phyloP scores from a whole-genome alignment of 2,888 invertebrate genomes.

The Chalcosyrphus nemorum region DNA sequence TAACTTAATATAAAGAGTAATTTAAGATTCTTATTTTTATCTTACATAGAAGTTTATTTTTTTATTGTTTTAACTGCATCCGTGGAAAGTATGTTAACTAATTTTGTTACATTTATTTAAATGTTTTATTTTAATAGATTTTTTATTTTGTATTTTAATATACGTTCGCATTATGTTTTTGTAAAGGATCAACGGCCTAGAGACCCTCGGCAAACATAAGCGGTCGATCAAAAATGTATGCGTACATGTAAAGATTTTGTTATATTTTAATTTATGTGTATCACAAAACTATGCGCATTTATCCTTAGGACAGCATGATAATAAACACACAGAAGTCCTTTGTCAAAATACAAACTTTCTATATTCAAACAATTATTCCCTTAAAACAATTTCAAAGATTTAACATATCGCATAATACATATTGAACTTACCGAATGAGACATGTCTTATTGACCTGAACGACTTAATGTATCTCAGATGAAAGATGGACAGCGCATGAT shows the following conservation, averaged over 20 bases:
- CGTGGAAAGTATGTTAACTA: neutral
- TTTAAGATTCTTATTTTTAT: constrained; percentile 10
- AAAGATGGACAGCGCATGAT: too few relatives aligned
- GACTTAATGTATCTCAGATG: too few relatives aligned
- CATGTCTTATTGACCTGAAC: too few relatives aligned
- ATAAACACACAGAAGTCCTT: neutral
- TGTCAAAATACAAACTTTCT: too few relatives aligned
- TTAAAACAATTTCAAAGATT: too few relatives aligned
- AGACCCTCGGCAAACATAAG: too few relatives aligned
- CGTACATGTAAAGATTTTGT: constrained; percentile 14
- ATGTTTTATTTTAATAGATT: constrained; percentile 6
- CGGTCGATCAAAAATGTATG: too few relatives aligned
- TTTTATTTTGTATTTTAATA: neutral
- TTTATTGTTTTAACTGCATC: neutral
- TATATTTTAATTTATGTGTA: neutral
- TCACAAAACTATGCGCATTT: neutral
- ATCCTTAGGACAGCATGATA: neutral
- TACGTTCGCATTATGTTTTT: neutral
- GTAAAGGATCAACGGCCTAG: too few relatives aligned
- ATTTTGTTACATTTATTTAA: constrained; percentile 11
- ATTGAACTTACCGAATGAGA: too few relatives aligned
- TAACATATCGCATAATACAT: too few relatives aligned
- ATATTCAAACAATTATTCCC: too few relatives aligned
- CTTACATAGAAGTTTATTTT: neutral
- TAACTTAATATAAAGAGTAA: constrained; percentile 13